Conservation (phyloP, 2,888 invertebrate species). For the Linnaemya vulpina region DNA sequence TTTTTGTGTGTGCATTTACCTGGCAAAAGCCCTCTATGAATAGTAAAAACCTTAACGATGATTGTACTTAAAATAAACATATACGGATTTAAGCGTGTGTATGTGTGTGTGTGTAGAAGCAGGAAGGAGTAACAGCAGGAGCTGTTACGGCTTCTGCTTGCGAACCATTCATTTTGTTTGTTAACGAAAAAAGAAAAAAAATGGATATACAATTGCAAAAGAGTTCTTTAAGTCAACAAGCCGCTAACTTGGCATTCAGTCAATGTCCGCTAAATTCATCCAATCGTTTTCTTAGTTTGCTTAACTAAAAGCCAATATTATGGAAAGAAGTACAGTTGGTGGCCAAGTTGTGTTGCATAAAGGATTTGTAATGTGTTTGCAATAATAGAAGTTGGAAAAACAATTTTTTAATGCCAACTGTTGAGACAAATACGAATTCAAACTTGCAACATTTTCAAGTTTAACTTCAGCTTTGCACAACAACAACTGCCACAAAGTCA, state of each 20-base stretch:
- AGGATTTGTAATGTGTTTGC: no score
- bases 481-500: no score
- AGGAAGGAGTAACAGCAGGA: slow-evolving; percentile 74
- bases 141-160: slow-evolving; percentile 69
- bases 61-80: slow-evolving; percentile 50
- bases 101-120: slow-evolving; percentile 44
- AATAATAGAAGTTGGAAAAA: no score
- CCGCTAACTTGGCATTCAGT: slow-evolving; percentile 71
- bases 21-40: slow-evolving; percentile 62
- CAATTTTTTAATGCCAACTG: no score
- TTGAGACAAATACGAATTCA: no score
- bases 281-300: slow-evolving; percentile 57
- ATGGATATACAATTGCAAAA: slow-evolving; percentile 25
- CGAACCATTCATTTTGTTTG: slow-evolving; percentile 61
- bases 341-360: slow-evolving; percentile 16
- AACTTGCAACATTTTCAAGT: no score
- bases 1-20: slow-evolving; percentile 27
- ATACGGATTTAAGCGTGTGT: neutral
- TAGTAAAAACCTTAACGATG: slow-evolving; percentile 65
- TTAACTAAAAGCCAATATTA: slow-evolving; percentile 57
- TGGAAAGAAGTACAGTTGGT: neutral
- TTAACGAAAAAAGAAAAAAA: slow-evolving; percentile 9
- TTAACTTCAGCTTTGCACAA: no score
- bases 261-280: slow-evolving; percentile 69
- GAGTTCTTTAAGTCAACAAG: slow-evolving; percentile 64